Conservation (phyloP, 2,888 invertebrate genomes). For the Caenorhabditis angaria region DNA sequence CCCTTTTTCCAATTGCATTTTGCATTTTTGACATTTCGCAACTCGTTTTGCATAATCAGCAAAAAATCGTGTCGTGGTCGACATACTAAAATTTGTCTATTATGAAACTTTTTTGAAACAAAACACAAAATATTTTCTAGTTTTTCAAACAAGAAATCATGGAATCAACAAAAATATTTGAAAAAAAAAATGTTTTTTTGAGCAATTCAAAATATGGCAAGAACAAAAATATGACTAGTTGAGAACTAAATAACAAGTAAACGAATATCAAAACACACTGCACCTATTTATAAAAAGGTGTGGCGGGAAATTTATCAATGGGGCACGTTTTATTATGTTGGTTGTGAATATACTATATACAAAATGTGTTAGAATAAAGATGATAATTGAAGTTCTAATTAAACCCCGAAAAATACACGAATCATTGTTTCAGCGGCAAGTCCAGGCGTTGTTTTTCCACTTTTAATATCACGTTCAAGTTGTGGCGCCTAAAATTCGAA, state of each 20-base stretch:
- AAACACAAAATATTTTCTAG: not conserved
- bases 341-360: not conserved
- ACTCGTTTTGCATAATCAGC: slow-evolving; percentile 85
- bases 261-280: not conserved
- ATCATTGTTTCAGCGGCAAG: slow-evolving; percentile 59
- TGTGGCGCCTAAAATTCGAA: slow-evolving; percentile 45
- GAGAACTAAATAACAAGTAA: not conserved
- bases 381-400: not conserved
- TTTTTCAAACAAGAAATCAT: not conserved
- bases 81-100: slow-evolving; percentile 22
- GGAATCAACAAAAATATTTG: not conserved
- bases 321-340: slow-evolving; percentile 5
- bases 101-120: not conserved
- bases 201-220: not conserved
- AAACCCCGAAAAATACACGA: slow-evolving; percentile 54
- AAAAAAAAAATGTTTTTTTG: not conserved
- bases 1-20: slow-evolving; percentile 73
- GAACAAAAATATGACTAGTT: not conserved
- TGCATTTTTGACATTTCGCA: slow-evolving; percentile 87
- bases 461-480: slow-evolving; percentile 46
- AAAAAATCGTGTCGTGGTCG: slow-evolving; percentile 74
- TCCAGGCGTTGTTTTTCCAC: slow-evolving; percentile 56
- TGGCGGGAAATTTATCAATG: not conserved
- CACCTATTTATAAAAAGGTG: not conserved
- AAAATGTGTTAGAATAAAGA: not conserved